These are phyloP conservation scores for Synergus japonicus DNA, from an alignment of 2,888 invertebrate species.

Conservation along the genomic window DNA sequence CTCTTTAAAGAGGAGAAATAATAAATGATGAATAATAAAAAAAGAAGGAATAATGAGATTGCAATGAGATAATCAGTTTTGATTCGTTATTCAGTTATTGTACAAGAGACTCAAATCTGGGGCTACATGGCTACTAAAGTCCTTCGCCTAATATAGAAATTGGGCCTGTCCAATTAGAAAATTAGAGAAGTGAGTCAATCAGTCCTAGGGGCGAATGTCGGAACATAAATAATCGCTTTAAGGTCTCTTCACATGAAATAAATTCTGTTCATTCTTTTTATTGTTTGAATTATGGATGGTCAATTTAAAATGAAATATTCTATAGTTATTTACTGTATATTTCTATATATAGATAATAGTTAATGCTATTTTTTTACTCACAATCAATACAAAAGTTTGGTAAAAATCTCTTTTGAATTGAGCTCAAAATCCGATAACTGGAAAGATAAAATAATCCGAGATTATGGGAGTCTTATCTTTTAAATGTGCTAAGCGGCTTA, in stretches of 20 bases:
- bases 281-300: background rate
- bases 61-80: background rate
- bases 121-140: background rate
- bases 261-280: background rate
- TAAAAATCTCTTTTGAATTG: background rate
- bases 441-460: constrained; percentile 7
- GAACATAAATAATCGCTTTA: constrained; percentile 47
- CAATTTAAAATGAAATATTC: background rate
- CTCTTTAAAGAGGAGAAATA: background rate
- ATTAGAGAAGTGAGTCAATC: constrained; percentile 47
- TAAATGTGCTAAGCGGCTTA: constrained; percentile 22
- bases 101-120: background rate
- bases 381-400: background rate
- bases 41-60: background rate
- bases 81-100: background rate
- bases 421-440: background rate
- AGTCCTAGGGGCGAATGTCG: constrained; percentile 31
- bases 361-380: background rate
- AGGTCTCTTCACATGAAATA: constrained; percentile 29
- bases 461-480: constrained; percentile 31
- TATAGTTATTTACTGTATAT: background rate
- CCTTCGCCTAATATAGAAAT: constrained; percentile 40
- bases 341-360: background rate
- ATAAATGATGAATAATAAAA: background rate
- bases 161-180: constrained; percentile 48